Evolutionary conservation across 2,888 invertebrate species (phyloP).

Genomic region (Antitype chi): DNA sequence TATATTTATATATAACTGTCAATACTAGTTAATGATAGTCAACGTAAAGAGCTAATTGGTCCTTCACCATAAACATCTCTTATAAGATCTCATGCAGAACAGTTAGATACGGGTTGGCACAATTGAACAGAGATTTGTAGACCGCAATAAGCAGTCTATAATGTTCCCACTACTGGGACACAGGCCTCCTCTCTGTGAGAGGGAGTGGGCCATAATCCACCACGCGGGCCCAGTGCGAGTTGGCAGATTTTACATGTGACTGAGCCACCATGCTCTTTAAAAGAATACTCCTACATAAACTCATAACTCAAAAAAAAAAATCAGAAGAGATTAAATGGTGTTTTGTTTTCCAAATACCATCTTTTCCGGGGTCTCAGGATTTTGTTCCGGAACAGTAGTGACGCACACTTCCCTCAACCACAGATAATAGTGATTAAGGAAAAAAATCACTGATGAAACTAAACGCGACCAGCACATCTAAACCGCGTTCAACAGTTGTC

Average conservation of each 20-base stretch:
- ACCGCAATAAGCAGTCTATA: background rate
- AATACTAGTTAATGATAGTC: background rate
- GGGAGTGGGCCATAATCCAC: too few species aligned
- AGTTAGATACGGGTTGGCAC: background rate
- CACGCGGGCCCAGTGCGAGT: too few species aligned
- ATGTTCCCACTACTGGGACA: too few species aligned
- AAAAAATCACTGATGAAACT: background rate
- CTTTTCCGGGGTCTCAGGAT: background rate
- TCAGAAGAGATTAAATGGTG: background rate
- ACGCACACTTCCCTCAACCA: background rate
- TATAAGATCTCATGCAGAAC: background rate
- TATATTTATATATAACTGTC: background rate
- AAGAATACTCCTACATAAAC: background rate
- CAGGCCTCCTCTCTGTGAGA: too few species aligned
- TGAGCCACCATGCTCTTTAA: background rate
- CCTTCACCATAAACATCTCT: background rate
- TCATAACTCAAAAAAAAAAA: too few species aligned
- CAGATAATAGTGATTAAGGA: background rate
- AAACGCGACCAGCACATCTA: background rate
- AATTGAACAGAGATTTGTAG: background rate
- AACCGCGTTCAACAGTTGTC: background rate
- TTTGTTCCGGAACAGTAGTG: background rate
- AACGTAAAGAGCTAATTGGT: background rate
- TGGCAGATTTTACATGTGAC: too few species aligned
- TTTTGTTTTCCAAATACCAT: background rate